Base-by-base conservation (phyloP, 2,888 invertebrate genomes). In the Lithophane ornitopus region DNA sequence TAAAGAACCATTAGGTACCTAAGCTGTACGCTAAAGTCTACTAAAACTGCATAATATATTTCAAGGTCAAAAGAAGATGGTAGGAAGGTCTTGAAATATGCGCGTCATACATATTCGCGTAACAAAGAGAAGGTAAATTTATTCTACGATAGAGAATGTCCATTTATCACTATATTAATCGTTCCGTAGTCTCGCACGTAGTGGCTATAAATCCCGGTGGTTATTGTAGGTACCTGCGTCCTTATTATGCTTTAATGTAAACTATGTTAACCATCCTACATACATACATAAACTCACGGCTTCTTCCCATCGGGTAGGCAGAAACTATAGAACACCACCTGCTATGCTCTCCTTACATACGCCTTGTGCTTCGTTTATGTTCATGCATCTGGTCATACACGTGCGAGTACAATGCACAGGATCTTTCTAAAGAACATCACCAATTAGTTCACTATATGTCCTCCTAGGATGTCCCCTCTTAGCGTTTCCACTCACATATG, bases 141-240 rank as follows among this genome's bases (percentile, higher is more conserved):
- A 81, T 84, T 84, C 80, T 39, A 74, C 76, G 76, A 70, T 81
- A 62, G 69, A 75, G 76, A 81, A 81, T 84, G 81, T 70, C 66
- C 69, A 81, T 81, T 81, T 74, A 84, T 81, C 85, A 81, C 76
- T 62, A 52, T 67, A 81, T 84, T 81, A 81, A 81, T 81, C 85
- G 85, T 70, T 81, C 54, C 46, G 67, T 70, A 67, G 81, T 67
- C 80, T 62, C 76, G 75, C 84, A 81, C 85, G 81, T 85, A 70
- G 41, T 49, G 54, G 34, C 81, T 41, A 84, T 81, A 81, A 81
- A 81, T 85, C 66, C 70, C n/a, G 34, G n/a, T 80, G 59, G 84
- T 80, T 69, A 81, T 74, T 84, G 65, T 70, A 74, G 56, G 56
- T 52, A 84, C 62, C 54, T 84, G 34, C 54, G 58, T 39, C 65